These are phyloP conservation scores for Amphiduros pacificus DNA, from an alignment of 2,888 invertebrate genomes.

Conservation along the genomic window DNA sequence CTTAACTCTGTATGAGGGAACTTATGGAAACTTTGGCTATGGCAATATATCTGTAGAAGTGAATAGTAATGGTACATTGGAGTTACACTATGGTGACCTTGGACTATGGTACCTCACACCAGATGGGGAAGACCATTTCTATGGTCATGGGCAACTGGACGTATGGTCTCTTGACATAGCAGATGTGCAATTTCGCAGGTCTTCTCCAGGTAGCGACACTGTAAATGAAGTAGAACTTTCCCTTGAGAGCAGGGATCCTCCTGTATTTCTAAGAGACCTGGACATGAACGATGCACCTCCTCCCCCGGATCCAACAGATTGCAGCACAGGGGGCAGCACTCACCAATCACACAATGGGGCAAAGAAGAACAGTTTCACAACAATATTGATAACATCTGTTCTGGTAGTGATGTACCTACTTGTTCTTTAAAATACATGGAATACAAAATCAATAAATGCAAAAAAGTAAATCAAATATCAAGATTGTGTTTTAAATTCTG, in stretches of 20 bases:
- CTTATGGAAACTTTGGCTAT: constrained; percentile 26
- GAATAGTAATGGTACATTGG: neutral
- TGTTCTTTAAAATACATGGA: no score
- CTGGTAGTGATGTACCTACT: no score
- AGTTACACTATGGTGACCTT: constrained; percentile 16
- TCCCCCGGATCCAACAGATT: constrained; percentile 7
- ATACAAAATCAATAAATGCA: no score
- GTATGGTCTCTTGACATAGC: no score
- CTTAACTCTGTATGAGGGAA: constrained; percentile 14
- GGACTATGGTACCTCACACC: constrained; percentile 16
- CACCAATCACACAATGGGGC: no score
- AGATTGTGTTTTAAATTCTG: no score
- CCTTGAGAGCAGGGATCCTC: constrained; percentile 7
- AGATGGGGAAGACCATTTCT: constrained; percentile 10
- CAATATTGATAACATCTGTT: no score
- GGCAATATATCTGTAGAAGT: constrained; percentile 22
- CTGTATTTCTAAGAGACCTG: constrained; percentile 12
- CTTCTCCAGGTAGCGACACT: no score
- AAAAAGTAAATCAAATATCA: no score
- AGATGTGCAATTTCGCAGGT: no score
- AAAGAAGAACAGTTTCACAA: no score
- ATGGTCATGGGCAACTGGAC: constrained; percentile 7
- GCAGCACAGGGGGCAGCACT: no score
- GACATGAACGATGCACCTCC: constrained; percentile 10
- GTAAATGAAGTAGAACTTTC: neutral